These are phyloP conservation scores for Homarus americanus DNA, from an alignment of 1,140 invertebrate genomes.

Conservation along the genomic window DNA sequence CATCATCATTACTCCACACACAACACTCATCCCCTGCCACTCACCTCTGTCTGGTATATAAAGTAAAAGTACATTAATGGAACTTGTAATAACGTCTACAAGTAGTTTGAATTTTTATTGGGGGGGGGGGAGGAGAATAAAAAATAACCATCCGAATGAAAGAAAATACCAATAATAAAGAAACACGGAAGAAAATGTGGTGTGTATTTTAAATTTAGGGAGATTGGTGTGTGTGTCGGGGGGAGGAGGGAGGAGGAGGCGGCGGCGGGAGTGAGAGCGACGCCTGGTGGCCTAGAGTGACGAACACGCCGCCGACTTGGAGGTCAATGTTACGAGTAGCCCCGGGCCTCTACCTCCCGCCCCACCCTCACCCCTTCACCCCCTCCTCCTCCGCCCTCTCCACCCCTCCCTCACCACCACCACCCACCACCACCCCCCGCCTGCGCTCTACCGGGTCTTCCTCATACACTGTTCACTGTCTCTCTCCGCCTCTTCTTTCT, in stretches of 20 bases:
- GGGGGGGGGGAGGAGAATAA: not conserved
- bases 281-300: constrained; percentile 27
- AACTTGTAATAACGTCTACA: too few relatives aligned
- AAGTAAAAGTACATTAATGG: too few relatives aligned
- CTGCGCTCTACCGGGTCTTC: not conserved
- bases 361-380: not conserved
- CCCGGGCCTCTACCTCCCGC: not conserved
- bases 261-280: constrained; percentile 33
- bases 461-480: too few relatives aligned
- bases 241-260: not conserved
- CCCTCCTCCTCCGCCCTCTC: not conserved
- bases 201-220: too few relatives aligned
- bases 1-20: too few relatives aligned
- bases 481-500: not conserved
- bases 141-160: too few relatives aligned
- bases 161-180: too few relatives aligned
- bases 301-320: constrained; percentile 42
- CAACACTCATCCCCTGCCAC: too few relatives aligned
- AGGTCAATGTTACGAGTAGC: constrained; percentile 54
- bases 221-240: not conserved
- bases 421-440: not conserved
- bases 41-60: too few relatives aligned
- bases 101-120: too few relatives aligned
- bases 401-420: not conserved
- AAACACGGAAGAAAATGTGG: too few relatives aligned